A percentile compares a stretch with the other conserved stretches of the same genome.
Evolutionary conservation across 2,113 vertebrate species (phyloP).

Genomic region (Toxotes jaculatrix): DNA sequence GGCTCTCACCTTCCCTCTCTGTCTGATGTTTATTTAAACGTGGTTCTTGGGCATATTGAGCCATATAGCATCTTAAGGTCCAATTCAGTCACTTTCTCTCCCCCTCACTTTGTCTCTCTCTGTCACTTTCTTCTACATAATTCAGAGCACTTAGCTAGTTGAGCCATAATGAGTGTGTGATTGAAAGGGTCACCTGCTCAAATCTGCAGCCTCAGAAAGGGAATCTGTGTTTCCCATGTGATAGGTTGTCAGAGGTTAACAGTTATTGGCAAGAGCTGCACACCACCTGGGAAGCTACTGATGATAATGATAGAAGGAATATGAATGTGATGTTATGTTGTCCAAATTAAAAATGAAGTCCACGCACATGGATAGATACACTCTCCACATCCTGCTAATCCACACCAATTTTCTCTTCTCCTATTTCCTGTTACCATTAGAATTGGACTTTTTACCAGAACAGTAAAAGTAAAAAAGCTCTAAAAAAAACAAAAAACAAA

Average conservation of each 20-base stretch:
- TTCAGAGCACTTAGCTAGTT: constrained; percentile 41
- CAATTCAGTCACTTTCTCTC: constrained; percentile 29
- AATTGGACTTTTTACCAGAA: no score
- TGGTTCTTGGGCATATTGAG: constrained; percentile 26
- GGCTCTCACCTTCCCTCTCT: constrained; percentile 38
- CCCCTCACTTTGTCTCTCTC: constrained; percentile 42
- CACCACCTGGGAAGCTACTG: constrained; percentile 31
- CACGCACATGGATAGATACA: background rate
- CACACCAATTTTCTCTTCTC: background rate
- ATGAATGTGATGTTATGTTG: constrained; percentile 28
- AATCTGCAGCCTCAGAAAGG: constrained; percentile 24
- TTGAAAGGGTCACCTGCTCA: constrained; percentile 59
- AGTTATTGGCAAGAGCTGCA: constrained; percentile 37
- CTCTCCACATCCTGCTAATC: background rate
- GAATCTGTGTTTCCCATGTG: constrained; percentile 44
- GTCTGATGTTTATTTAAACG: constrained; percentile 74
- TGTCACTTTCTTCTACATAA: constrained; percentile 59
- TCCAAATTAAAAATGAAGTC: constrained; percentile 22
- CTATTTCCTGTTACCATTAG: background rate
- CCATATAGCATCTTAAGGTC: constrained; percentile 48
- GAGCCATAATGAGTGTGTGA: constrained; percentile 49
- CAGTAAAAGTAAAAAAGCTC: no score
- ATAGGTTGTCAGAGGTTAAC: constrained; percentile 42
- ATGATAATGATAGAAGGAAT: constrained; percentile 30
- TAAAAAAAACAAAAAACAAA: no score